Base-by-base conservation (phyloP, 2,888 invertebrate genomes). In the Schizaphis graminum region DNA sequence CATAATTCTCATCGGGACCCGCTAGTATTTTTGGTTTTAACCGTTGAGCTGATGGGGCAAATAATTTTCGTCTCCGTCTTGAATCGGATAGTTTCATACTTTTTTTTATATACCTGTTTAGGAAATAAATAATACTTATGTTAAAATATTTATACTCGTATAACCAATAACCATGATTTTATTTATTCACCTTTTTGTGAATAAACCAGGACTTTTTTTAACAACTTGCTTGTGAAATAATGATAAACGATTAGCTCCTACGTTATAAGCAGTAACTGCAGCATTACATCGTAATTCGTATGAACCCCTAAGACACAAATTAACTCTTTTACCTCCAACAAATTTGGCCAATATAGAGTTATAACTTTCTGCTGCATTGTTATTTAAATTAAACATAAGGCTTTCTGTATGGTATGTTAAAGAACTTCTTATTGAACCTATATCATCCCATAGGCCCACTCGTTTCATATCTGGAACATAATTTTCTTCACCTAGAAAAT, bases 381-480 rank as follows among this genome's bases (percentile, higher is more conserved):
- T 77, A n/a, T 67, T 67, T 67, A 67, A n/a, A 67, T 67, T 77
- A 77, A 77, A 35, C 77, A 77, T 77, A 21, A 77, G 77, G 61
- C 28, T 61, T 61, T 61, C 28, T 61, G 61, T 61, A 28, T 61
- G 28, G 0, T 61, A 61, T 61, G 28, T 61, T 28, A 61, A 61
- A 77, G 77, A 16, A 77, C 67, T 67, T 67, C 67, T 67, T 28
- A 67, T 67, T 67, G 67, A 67, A 67, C 67, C 67, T 28, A 67
- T 67, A 67, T 67, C 28, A 67, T 67, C 67, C 67, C 67, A 67
- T 67, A 67, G n/a, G n/a, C 67, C 8, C n/a, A 67, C 35, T 77
- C 13, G 35, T n/a, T 77, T 77, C 77, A 77, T 77, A 77, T 77
- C 35, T 77, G 77, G 35, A n/a, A 77, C 35, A 16, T 77, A 35